phyloP scores from a whole-genome alignment of 2,113 vertebrate species.

The Galemys pyrenaicus region DNA sequence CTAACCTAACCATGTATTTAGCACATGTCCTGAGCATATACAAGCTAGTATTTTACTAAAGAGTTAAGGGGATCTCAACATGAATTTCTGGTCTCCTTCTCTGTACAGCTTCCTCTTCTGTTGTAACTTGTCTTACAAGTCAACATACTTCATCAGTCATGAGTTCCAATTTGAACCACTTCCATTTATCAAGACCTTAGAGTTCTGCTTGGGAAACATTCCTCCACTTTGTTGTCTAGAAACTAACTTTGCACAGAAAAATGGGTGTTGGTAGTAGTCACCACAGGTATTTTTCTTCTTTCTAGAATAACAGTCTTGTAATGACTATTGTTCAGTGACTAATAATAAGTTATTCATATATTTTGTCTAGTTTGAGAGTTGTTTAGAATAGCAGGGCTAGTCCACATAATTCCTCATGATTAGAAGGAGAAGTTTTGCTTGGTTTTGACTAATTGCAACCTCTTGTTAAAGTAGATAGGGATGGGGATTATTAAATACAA shows the following conservation, averaged over 20 bases:
- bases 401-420: not conserved
- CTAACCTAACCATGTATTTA: not conserved
- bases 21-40: not conserved
- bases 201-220: not conserved
- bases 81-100: not conserved
- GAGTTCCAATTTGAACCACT: not conserved
- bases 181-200: not conserved
- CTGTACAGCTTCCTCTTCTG: not conserved
- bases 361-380: slow-evolving; percentile 38
- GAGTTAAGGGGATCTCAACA: not conserved
- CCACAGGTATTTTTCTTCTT: not conserved
- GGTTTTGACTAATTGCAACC: not conserved
- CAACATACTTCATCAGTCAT: not conserved
- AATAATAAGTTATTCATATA: not conserved
- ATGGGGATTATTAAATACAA: slow-evolving; percentile 6
- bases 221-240: not conserved
- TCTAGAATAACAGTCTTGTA: not conserved
- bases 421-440: not conserved
- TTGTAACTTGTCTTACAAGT: not conserved
- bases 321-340: not conserved
- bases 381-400: not conserved
- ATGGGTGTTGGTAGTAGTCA: not conserved
- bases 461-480: slow-evolving; percentile 7
- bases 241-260: not conserved
- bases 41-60: not conserved